Percentiles rank a stretch among this genome's conserved stretches.
Evolutionary conservation across 2,888 invertebrate genomes (phyloP).

Genomic region (Sarcophaga rosellei): DNA sequence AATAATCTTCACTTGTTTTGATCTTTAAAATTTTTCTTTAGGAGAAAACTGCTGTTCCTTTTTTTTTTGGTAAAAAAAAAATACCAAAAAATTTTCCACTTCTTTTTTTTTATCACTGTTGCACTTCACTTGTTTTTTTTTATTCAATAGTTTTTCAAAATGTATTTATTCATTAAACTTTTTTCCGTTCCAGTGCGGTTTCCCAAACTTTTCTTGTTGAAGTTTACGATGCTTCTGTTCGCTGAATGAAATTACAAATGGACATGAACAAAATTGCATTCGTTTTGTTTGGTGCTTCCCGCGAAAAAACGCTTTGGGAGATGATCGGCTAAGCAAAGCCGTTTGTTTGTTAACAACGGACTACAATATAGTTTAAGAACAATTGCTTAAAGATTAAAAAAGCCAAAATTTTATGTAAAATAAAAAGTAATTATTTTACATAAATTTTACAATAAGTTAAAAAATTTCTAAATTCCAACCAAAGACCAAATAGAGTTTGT

Average conservation of each 20-base stretch:
- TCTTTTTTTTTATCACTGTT: conserved; percentile 26
- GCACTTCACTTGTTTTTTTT: conserved; percentile 47
- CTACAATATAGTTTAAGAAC: too few relatives aligned
- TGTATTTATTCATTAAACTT: not conserved
- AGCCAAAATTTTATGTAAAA: too few relatives aligned
- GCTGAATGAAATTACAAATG: conserved; percentile 39
- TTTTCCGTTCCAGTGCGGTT: conserved; percentile 24
- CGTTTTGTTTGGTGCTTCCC: conserved; percentile 20
- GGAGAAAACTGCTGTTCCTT: not conserved
- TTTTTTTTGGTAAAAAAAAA: not conserved
- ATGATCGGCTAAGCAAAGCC: too few relatives aligned
- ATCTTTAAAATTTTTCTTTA: not conserved
- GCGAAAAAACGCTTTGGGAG: too few relatives aligned
- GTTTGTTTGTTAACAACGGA: too few relatives aligned
- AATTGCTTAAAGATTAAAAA: too few relatives aligned
- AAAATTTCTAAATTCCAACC: too few relatives aligned
- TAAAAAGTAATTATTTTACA: too few relatives aligned
- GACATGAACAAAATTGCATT: conserved; percentile 7
- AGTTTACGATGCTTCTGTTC: conserved; percentile 43
- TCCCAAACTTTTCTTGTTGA: conserved; percentile 48
- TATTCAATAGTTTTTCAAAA: not conserved
- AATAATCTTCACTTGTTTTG: not conserved
- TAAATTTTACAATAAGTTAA: too few relatives aligned
- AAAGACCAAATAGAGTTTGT: too few relatives aligned
- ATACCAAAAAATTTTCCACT: conserved; percentile 34